Percentiles rank a stretch among this genome's conserved stretches.
These are phyloP conservation scores for Mellivora capensis DNA, from an alignment of 2,113 vertebrate species.

Conservation along the genomic window DNA sequence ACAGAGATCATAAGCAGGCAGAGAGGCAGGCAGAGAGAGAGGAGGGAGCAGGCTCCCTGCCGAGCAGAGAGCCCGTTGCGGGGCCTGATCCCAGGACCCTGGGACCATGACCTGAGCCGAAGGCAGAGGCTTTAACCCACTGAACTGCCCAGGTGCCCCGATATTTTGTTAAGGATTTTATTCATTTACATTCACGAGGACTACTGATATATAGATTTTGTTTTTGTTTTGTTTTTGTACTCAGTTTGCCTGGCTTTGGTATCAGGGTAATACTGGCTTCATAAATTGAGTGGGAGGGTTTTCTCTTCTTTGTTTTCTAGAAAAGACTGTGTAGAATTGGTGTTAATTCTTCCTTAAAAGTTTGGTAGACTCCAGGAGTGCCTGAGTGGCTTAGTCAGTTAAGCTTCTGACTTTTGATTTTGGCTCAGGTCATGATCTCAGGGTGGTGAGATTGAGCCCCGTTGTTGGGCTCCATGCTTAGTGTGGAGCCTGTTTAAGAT, in stretches of 20 bases:
- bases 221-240: background rate
- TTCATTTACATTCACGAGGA: no score
- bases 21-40: no score
- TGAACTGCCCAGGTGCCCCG: no score
- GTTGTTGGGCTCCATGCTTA: background rate
- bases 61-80: no score
- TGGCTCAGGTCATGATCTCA: background rate
- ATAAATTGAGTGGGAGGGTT: background rate
- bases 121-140: no score
- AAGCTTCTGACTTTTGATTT: background rate
- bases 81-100: no score
- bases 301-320: background rate
- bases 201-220: background rate
- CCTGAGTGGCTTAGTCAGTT: background rate
- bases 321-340: background rate
- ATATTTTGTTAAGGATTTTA: background rate
- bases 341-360: background rate
- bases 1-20: no score
- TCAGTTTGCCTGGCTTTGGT: background rate
- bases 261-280: background rate
- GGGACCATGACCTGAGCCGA: no score
- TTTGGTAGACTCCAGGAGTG: background rate
- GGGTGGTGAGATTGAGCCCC: background rate
- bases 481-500: background rate
- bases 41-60: no score